Percentiles rank a stretch among this genome's conserved stretches.
Conservation (phyloP, 2,797 vertebrate genomes). For the Coendou prehensilis region DNA sequence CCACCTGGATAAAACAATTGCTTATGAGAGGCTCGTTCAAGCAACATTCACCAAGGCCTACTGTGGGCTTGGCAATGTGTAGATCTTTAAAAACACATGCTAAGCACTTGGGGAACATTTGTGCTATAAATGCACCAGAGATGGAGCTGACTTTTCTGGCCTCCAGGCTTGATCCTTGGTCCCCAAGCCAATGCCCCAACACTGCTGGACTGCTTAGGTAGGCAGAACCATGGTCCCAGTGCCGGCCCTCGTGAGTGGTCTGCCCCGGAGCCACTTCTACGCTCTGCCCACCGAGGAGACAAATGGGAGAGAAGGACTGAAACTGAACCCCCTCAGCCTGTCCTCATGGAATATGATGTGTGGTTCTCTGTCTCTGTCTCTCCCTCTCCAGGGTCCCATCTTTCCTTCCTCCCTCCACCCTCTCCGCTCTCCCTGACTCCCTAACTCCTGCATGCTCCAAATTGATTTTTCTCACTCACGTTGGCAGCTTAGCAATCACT, state of each 20-base stretch:
- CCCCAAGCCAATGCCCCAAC: neutral
- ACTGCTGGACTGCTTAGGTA: neutral
- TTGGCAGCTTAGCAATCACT: slow-evolving; percentile 70
- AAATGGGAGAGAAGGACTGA: neutral
- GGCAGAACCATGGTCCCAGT: accelerated
- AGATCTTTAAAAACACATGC: neutral
- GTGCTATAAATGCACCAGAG: accelerated
- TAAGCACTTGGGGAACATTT: neutral
- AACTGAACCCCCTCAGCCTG: neutral
- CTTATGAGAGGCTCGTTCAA: neutral
- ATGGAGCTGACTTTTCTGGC: no score
- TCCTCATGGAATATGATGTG: neutral
- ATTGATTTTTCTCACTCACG: slow-evolving; percentile 69
- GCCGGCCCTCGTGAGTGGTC: no score
- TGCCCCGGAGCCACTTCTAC: neutral
- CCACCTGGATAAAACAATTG: neutral
- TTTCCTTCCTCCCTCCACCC: neutral
- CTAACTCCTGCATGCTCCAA: neutral
- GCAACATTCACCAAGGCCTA: neutral
- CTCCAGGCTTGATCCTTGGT: neutral
- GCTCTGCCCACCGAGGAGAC: neutral
- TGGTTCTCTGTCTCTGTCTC: neutral
- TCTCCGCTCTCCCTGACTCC: neutral
- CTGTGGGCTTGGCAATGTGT: neutral
- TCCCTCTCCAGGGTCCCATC: neutral